These are phyloP conservation scores for Dasyurus viverrinus DNA, from an alignment of 2,113 vertebrate species.

Conservation along the genomic window DNA sequence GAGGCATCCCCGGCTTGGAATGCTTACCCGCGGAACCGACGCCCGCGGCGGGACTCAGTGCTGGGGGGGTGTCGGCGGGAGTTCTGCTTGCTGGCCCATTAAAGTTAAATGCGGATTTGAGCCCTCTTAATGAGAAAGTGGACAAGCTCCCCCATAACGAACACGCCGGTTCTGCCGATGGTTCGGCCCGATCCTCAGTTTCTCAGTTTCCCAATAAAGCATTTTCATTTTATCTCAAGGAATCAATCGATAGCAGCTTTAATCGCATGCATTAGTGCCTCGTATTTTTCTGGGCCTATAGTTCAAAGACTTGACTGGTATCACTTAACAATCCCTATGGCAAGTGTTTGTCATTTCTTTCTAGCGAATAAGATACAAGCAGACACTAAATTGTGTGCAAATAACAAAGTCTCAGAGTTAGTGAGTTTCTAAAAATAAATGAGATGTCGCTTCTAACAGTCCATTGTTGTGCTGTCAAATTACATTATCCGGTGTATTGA, in stretches of 20 bases:
- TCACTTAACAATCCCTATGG: background rate
- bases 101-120: background rate
- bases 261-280: background rate
- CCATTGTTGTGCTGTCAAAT: conserved; percentile 44
- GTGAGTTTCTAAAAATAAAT: conserved; percentile 42
- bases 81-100: no score
- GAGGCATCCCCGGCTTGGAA: background rate
- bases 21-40: background rate
- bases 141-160: background rate
- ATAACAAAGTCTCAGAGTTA: conserved; percentile 22
- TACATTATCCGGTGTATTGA: conserved; percentile 16
- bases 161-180: background rate
- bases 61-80: no score
- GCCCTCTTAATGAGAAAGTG: background rate
- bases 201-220: background rate
- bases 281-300: background rate
- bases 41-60: background rate
- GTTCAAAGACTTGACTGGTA: background rate
- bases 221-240: background rate
- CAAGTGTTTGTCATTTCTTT: background rate
- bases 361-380: conserved; percentile 33
- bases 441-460: conserved; percentile 21
- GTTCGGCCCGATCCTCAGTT: background rate
- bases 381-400: conserved; percentile 55
- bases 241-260: background rate